A percentile compares a stretch with the other conserved stretches of the same genome.
Conservation (phyloP, 2,113 vertebrate genomes). For the Rhipidura dahli region DNA sequence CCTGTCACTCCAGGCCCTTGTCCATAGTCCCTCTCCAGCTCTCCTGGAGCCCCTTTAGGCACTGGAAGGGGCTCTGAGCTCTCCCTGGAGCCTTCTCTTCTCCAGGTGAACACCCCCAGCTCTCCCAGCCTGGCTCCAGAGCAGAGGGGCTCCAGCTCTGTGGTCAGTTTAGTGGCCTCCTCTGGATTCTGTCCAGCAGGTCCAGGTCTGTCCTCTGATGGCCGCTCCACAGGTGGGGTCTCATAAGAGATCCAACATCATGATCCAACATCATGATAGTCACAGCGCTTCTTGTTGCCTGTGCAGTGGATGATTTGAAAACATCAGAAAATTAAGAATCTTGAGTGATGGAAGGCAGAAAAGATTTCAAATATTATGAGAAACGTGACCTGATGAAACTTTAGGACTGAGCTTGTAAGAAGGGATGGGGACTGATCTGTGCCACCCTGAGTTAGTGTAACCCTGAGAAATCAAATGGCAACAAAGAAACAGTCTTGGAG, state of each 20-base stretch:
- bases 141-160: not conserved
- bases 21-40: not conserved
- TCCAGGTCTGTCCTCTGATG: not conserved
- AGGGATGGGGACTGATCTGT: not conserved
- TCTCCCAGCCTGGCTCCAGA: not conserved
- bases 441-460: not conserved
- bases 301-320: not conserved
- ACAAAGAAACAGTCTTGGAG: not conserved
- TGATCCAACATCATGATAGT: too few relatives aligned
- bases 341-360: not conserved
- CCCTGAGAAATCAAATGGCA: not conserved
- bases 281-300: not conserved
- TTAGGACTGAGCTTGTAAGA: not conserved
- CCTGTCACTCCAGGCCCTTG: not conserved
- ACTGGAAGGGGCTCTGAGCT: not conserved
- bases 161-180: not conserved
- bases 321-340: not conserved
- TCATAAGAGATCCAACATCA: not conserved
- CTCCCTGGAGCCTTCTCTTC: not conserved
- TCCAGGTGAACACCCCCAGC: too few relatives aligned
- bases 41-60: not conserved
- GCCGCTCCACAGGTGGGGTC: not conserved
- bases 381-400: not conserved
- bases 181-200: not conserved
- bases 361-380: not conserved